Conservation (phyloP, 2,888 invertebrate genomes). For the Yponomeuta malinellus region DNA sequence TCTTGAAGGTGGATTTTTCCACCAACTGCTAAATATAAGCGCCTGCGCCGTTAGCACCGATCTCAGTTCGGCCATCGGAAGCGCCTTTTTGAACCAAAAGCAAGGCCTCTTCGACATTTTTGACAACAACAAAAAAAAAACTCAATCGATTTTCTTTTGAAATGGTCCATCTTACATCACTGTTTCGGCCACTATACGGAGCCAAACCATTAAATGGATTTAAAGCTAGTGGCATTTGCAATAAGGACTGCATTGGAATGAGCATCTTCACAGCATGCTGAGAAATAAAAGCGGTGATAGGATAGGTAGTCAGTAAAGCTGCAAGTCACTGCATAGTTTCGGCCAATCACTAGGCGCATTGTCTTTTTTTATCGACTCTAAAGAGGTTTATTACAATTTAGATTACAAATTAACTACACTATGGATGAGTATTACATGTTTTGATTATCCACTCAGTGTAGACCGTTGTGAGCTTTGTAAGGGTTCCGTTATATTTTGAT, state of each 20-base stretch:
- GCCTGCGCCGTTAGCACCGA: not conserved
- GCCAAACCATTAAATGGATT: not conserved
- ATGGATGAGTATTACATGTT: conserved; percentile 17
- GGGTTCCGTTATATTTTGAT: not conserved
- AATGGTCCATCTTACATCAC: not conserved
- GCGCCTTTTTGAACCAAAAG: not conserved
- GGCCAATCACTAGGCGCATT: conserved; percentile 30
- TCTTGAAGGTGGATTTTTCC: too few relatives aligned
- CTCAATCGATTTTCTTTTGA: not conserved
- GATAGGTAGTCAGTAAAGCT: conserved; percentile 10
- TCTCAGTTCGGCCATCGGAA: not conserved
- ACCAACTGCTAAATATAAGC: not conserved
- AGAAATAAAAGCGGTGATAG: not conserved
- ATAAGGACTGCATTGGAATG: not conserved
- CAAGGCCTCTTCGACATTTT: not conserved
- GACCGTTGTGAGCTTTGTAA: not conserved
- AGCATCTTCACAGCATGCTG: not conserved
- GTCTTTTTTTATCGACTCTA: conserved; percentile 28
- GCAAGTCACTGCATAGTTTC: conserved; percentile 36
- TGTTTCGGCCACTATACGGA: not conserved
- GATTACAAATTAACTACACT: conserved; percentile 30
- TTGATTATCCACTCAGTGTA: conserved; percentile 8
- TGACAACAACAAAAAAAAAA: not conserved
- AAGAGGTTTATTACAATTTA: conserved; percentile 31
- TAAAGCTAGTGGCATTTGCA: not conserved